Conservation (phyloP, 2,888 invertebrate species). For the Phyto melanocephala region DNA sequence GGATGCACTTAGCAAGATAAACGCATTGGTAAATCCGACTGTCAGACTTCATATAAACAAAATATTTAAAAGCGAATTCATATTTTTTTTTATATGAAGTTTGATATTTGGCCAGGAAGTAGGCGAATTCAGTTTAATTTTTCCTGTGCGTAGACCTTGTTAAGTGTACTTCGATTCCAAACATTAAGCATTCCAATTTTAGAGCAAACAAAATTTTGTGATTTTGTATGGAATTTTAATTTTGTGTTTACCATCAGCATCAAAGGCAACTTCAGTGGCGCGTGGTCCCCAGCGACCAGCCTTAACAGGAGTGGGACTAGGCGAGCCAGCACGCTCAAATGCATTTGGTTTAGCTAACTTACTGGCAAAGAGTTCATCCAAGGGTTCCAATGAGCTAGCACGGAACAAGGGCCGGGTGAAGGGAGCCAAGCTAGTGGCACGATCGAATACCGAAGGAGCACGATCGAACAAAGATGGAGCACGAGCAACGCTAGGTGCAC, state of each 20-base stretch:
- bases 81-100: too few species aligned
- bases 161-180: not conserved
- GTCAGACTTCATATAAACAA: too few species aligned
- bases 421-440: constrained; percentile 75
- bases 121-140: too few species aligned
- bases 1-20: not conserved
- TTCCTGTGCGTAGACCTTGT: too few species aligned
- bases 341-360: constrained; percentile 71
- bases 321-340: constrained; percentile 82
- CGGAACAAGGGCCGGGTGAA: constrained; percentile 74
- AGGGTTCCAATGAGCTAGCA: constrained; percentile 77
- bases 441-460: constrained; percentile 72
- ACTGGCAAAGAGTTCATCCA: constrained; percentile 77
- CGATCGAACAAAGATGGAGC: constrained; percentile 72
- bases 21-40: too few species aligned
- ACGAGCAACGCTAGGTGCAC: constrained; percentile 74
- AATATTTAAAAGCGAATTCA: too few species aligned
- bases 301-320: constrained; percentile 84
- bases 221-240: not conserved
- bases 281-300: constrained; percentile 85
- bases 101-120: too few species aligned
- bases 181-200: constrained; percentile 50
- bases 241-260: constrained; percentile 84
- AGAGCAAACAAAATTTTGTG: constrained; percentile 25
- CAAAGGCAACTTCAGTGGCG: constrained; percentile 85